Conservation (phyloP, 2,797 vertebrate genomes). For the Nannoperca obscura region DNA sequence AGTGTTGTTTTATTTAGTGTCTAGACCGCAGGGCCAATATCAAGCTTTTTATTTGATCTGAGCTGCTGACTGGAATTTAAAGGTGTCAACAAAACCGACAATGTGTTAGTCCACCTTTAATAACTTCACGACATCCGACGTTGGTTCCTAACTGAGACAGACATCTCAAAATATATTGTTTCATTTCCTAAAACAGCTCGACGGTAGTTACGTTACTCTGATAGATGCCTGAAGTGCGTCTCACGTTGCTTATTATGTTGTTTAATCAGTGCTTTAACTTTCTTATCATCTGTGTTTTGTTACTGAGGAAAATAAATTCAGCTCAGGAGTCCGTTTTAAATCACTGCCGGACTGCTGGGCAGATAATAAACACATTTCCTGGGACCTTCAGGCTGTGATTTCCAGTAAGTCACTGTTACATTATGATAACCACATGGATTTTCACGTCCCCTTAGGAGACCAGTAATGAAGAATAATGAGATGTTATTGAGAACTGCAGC, state of each 20-base stretch:
- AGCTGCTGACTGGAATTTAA: not conserved
- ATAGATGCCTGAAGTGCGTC: not conserved
- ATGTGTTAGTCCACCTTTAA: too few species aligned
- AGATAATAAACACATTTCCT: slow-evolving; percentile 1
- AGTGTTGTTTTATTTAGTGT: slow-evolving; percentile 15
- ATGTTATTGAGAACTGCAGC: not conserved
- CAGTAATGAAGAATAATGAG: slow-evolving; percentile 4
- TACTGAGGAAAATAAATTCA: not conserved
- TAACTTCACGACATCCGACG: not conserved
- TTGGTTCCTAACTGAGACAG: not conserved
- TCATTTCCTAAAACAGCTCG: not conserved
- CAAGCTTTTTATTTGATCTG: not conserved
- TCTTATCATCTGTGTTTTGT: slow-evolving; percentile 12
- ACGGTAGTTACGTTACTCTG: too few species aligned
- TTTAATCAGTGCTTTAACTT: not conserved
- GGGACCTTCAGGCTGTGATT: slow-evolving; percentile 7
- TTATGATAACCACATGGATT: not conserved
- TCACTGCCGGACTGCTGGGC: not conserved
- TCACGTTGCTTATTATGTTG: not conserved
- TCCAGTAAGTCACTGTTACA: not conserved
- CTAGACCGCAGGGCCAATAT: not conserved
- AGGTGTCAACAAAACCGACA: not conserved
- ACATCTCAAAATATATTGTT: not conserved
- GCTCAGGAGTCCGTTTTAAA: slow-evolving; percentile 1
- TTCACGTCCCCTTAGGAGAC: not conserved